phyloP scores from a whole-genome alignment of 2,797 vertebrate genomes.

The Brotula barbata region DNA sequence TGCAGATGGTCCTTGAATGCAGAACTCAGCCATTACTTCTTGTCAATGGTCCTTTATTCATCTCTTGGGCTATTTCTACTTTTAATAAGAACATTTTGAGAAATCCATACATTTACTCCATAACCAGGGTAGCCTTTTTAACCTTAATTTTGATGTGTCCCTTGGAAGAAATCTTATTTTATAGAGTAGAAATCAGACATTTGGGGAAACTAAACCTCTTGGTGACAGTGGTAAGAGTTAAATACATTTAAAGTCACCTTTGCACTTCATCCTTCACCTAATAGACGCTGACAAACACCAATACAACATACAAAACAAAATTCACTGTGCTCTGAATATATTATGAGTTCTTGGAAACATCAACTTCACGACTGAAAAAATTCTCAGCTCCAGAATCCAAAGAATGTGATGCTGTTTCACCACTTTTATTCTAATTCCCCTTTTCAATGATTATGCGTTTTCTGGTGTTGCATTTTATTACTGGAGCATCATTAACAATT shows the following conservation, averaged over 20 bases:
- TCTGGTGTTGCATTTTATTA: too few relatives aligned
- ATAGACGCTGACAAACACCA: neutral
- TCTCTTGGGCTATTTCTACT: neutral
- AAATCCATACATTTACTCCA: too few relatives aligned
- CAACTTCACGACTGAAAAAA: neutral
- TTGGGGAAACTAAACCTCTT: too few relatives aligned
- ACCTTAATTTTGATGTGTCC: too few relatives aligned
- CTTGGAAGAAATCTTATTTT: too few relatives aligned
- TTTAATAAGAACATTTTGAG: too few relatives aligned
- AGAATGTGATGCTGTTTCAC: neutral
- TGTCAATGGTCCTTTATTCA: neutral
- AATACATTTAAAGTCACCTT: neutral
- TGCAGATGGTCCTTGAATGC: slow-evolving; percentile 6
- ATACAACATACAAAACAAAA: neutral
- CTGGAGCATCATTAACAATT: too few relatives aligned
- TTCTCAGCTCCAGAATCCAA: neutral
- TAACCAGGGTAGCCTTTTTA: too few relatives aligned
- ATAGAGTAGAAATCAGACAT: too few relatives aligned
- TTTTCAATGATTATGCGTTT: too few relatives aligned
- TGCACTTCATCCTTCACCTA: neutral
- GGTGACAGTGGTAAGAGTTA: neutral
- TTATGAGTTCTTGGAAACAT: neutral
- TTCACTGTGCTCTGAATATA: neutral
- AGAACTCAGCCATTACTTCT: slow-evolving; percentile 2
- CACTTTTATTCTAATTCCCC: too few relatives aligned